These are phyloP conservation scores for Athalia rosae DNA, from an alignment of 2,888 invertebrate species.

Conservation along the genomic window DNA sequence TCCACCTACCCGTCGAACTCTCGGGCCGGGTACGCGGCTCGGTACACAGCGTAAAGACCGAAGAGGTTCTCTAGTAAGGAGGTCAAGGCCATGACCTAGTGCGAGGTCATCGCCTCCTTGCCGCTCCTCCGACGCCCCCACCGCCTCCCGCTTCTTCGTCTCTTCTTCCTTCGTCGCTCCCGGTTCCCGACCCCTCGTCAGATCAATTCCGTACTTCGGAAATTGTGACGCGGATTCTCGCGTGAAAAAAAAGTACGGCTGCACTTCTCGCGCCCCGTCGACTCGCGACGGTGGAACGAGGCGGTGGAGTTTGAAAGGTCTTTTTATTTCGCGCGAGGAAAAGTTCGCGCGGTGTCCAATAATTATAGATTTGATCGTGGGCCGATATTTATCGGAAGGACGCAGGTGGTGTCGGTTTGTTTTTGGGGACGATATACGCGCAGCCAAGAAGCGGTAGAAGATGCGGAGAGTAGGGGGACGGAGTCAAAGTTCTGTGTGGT, in stretches of 20 bases:
- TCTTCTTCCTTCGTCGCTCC: constrained; percentile 36
- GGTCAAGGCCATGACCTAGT: constrained; percentile 71
- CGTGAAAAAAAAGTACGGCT: background rate
- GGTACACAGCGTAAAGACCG: constrained; percentile 20
- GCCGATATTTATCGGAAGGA: too few species aligned
- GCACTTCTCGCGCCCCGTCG: background rate
- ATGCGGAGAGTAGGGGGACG: too few species aligned
- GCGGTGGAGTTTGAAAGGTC: background rate
- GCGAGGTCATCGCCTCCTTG: constrained; percentile 62
- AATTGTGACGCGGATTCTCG: background rate
- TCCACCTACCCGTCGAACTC: background rate
- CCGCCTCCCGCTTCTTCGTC: constrained; percentile 52
- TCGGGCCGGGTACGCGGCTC: too few species aligned
- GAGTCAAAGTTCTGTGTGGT: too few species aligned
- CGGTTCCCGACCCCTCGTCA: constrained; percentile 25
- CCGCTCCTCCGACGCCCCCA: constrained; percentile 52
- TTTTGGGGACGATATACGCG: too few species aligned
- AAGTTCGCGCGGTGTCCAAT: background rate
- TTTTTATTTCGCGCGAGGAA: background rate
- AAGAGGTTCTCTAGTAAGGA: constrained; percentile 65
- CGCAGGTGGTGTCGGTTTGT: too few species aligned
- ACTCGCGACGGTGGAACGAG: constrained; percentile 3
- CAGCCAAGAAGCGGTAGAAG: too few species aligned
- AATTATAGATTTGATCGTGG: background rate
- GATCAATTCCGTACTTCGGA: constrained; percentile 39